phyloP scores from a whole-genome alignment of 2,797 vertebrate genomes.

The Phataginus tricuspis region DNA sequence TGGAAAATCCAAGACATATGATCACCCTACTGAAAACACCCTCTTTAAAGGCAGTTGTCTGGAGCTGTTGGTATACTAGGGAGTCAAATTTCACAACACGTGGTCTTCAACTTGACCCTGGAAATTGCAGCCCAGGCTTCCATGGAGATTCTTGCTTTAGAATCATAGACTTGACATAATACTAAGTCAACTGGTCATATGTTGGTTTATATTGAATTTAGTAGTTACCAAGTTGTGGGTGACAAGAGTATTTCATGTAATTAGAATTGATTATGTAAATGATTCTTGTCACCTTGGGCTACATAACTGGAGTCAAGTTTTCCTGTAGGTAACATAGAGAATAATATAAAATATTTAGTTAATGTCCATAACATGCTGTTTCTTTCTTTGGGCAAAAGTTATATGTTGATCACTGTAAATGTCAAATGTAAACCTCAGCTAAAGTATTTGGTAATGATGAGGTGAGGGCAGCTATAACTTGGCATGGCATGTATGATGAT shows the following conservation, averaged over 20 bases:
- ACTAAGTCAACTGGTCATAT: background rate
- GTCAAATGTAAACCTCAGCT: background rate
- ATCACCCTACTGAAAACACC: background rate
- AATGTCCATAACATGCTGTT: background rate
- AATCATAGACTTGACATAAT: background rate
- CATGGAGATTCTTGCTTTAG: background rate
- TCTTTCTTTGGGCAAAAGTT: background rate
- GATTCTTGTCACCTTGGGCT: background rate
- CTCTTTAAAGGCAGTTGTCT: background rate
- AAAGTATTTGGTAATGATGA: background rate
- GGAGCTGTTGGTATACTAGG: background rate
- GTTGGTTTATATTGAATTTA: background rate
- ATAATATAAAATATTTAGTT: background rate
- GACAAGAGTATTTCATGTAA: background rate
- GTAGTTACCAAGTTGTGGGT: background rate
- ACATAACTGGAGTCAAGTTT: background rate
- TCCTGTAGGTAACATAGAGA: background rate
- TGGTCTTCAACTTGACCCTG: background rate
- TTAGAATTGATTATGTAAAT: background rate
- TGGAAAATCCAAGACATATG: background rate
- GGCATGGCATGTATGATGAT: background rate
- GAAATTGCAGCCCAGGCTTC: background rate
- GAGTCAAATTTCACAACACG: background rate
- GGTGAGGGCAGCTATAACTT: background rate
- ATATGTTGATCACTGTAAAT: background rate